Percentiles rank a stretch among this genome's conserved stretches.
Evolutionary conservation across 1,140 invertebrate genomes (phyloP).

Genomic region (Apocrypta bakeri): DNA sequence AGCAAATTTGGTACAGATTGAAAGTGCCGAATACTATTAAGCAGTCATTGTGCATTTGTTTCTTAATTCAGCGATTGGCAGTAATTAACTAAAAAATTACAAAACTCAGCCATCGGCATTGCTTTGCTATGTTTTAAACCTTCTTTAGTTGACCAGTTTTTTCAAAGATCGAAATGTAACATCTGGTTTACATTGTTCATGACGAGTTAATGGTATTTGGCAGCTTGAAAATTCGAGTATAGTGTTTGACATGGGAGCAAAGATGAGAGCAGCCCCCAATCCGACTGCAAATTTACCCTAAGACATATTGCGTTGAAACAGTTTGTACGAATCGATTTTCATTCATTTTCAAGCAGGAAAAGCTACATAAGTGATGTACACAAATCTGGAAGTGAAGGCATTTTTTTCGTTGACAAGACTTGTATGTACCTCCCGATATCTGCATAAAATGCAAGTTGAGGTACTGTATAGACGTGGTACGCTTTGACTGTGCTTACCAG

Average conservation of each 20-base stretch:
- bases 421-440: constrained; percentile 38
- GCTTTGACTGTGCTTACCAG: constrained; percentile 50
- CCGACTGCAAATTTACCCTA: constrained; percentile 51
- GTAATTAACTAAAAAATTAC: constrained; percentile 29
- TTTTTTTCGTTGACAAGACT: constrained; percentile 50
- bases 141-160: constrained; percentile 12
- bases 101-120: background rate
- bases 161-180: constrained; percentile 30
- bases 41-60: constrained; percentile 18
- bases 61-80: constrained; percentile 40
- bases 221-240: constrained; percentile 54
- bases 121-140: constrained; percentile 5
- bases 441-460: constrained; percentile 44
- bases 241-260: constrained; percentile 67
- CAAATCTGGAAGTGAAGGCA: constrained; percentile 47
- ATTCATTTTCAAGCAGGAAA: constrained; percentile 44
- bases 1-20: constrained; percentile 45
- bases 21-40: constrained; percentile 52
- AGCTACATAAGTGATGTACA: constrained; percentile 41
- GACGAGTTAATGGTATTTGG: constrained; percentile 52
- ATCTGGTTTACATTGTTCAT: constrained; percentile 37
- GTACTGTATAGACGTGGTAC: constrained; percentile 49
- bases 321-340: constrained; percentile 46
- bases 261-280: constrained; percentile 56
- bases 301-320: constrained; percentile 47